Conservation (phyloP, 2,113 vertebrate genomes). For the Paratilapia polleni region DNA sequence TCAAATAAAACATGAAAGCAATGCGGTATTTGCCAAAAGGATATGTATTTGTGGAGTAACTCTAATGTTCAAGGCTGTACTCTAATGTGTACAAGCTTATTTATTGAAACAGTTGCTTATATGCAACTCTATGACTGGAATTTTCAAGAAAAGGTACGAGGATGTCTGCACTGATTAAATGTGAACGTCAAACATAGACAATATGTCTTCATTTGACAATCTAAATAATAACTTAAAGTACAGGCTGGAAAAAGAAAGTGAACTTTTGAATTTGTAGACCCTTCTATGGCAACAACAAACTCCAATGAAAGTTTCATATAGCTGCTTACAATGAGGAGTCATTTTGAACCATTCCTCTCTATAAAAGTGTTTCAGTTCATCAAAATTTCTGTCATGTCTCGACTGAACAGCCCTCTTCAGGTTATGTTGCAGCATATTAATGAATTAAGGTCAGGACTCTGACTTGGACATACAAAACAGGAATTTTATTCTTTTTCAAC, state of each 20-base stretch:
- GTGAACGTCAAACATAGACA: background rate
- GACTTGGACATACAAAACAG: background rate
- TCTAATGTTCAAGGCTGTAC: slow-evolving; percentile 1
- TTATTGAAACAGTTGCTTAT: background rate
- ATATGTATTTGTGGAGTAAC: background rate
- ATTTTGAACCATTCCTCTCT: background rate
- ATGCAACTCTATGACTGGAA: background rate
- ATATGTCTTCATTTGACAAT: background rate
- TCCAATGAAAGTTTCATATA: background rate
- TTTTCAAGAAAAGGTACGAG: background rate
- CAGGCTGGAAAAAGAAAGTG: background rate
- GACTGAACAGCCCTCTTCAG: slow-evolving; percentile 9
- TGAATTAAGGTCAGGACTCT: slow-evolving; percentile 11
- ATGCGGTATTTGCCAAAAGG: background rate
- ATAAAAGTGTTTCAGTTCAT: background rate
- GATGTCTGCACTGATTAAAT: background rate
- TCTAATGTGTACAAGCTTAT: background rate
- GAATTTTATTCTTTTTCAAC: background rate
- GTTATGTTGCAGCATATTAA: slow-evolving; percentile 15
- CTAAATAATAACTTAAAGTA: background rate
- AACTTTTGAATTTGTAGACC: background rate
- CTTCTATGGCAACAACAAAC: background rate
- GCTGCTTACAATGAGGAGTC: background rate
- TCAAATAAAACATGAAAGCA: slow-evolving; percentile 13
- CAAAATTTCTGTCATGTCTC: slow-evolving; percentile 11